Evolutionary conservation across 2,797 vertebrate species (phyloP).

Genomic region (Forpus xanthops): DNA sequence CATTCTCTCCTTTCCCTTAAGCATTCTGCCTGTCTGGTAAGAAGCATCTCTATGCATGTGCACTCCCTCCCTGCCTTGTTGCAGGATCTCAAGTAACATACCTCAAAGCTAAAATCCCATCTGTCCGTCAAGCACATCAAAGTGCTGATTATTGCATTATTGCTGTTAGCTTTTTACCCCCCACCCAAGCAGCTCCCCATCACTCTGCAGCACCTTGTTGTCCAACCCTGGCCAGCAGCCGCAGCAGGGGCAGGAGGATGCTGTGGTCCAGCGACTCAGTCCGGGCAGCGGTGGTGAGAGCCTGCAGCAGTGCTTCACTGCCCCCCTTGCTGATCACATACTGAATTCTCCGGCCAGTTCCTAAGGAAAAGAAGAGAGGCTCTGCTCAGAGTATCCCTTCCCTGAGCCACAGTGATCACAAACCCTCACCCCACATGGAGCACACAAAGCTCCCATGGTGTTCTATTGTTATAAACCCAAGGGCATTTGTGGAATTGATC

Average conservation of each 20-base stretch:
- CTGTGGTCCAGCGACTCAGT: conserved; percentile 69
- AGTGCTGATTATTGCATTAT: not conserved
- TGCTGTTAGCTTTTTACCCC: fast-evolving
- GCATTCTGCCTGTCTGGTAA: not conserved
- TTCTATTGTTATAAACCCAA: not conserved
- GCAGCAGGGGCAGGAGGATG: conserved; percentile 82
- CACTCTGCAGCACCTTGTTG: conserved; percentile 80
- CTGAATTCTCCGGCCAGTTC: conserved; percentile 84
- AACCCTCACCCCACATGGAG: fast-evolving
- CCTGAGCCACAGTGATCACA: not conserved
- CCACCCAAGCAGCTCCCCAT: too few relatives aligned
- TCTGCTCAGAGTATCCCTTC: not conserved
- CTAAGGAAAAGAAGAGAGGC: conserved; percentile 61
- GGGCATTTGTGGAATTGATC: fast-evolving
- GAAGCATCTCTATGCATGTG: fast-evolving
- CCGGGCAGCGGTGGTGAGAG: conserved; percentile 71
- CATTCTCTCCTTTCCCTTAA: not conserved
- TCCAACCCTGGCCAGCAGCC: conserved; percentile 88
- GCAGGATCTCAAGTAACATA: not conserved
- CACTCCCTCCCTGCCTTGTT: not conserved
- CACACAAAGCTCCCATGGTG: fast-evolving
- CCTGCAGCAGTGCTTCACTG: conserved; percentile 86
- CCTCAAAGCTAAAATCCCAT: not conserved
- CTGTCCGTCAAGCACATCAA: not conserved
- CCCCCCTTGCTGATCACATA: conserved; percentile 91